Percentiles rank a stretch among this genome's conserved stretches.
phyloP scores from a whole-genome alignment of 2,888 invertebrate species.

The Morpho achilles region DNA sequence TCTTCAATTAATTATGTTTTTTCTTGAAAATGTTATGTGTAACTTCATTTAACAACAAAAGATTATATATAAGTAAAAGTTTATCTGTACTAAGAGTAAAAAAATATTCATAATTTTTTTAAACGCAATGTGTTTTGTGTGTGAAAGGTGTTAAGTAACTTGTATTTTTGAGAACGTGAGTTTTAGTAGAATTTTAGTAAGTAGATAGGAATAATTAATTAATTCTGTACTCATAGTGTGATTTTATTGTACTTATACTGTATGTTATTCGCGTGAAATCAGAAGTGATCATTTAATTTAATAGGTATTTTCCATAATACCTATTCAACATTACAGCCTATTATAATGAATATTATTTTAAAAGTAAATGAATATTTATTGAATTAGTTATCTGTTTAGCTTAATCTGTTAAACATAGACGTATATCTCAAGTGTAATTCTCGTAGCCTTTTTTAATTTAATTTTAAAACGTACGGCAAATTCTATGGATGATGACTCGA shows the following conservation, averaged over 20 bases:
- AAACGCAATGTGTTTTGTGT: slow-evolving; percentile 1
- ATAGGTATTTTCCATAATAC: neutral
- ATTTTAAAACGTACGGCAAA: no score
- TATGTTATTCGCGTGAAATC: slow-evolving; percentile 5
- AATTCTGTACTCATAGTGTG: slow-evolving; percentile 7
- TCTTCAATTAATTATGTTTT: no score
- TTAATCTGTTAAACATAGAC: no score
- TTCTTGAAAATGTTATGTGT: no score
- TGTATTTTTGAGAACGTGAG: slow-evolving; percentile 6
- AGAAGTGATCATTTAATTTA: neutral
- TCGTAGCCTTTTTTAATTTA: no score
- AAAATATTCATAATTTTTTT: neutral
- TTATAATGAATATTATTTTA: no score
- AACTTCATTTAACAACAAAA: no score
- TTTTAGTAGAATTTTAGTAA: slow-evolving; percentile 15
- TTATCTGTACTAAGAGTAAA: neutral
- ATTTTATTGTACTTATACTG: slow-evolving; percentile 8
- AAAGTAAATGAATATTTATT: no score
- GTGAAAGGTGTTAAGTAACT: neutral
- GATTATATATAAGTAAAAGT: neutral
- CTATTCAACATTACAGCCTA: no score
- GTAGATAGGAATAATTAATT: slow-evolving; percentile 16
- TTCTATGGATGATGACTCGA: no score
- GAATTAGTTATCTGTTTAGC: no score
- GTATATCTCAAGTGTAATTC: no score